These are phyloP conservation scores for Gastracanthus pulcherrimus DNA, from an alignment of 2,888 invertebrate species.

Conservation along the genomic window DNA sequence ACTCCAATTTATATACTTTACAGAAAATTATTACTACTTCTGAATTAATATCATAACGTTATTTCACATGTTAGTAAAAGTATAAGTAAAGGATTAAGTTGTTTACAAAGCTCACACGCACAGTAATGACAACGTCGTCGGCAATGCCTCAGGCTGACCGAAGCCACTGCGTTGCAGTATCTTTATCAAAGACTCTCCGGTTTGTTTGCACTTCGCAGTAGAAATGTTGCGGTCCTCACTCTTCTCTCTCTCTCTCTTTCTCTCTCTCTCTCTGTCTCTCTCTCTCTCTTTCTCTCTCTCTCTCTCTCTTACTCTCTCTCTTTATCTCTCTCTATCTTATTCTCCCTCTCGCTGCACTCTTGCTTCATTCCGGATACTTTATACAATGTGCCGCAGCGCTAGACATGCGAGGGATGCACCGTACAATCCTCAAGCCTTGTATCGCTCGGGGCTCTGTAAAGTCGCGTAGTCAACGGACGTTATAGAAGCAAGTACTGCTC, in stretches of 20 bases:
- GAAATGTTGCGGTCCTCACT: neutral
- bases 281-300: neutral
- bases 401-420: neutral
- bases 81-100: neutral
- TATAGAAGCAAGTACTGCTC: neutral
- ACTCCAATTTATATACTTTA: too few relatives aligned
- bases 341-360: too few relatives aligned
- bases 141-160: neutral
- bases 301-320: neutral
- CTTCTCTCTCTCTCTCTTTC: neutral
- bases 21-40: too few relatives aligned
- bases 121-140: neutral
- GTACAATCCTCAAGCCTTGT: neutral
- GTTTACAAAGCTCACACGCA: neutral
- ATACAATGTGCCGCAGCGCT: neutral
- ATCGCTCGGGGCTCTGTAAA: neutral
- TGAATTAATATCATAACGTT: too few relatives aligned
- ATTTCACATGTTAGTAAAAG: neutral
- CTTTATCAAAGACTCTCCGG: conserved; percentile 1
- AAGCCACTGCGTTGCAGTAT: neutral
- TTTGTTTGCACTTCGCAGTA: neutral
- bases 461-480: neutral
- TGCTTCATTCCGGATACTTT: too few relatives aligned
- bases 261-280: neutral
- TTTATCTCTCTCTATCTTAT: neutral